A percentile compares a stretch with the other conserved stretches of the same genome.
These are phyloP conservation scores for Copsychus sechellarum DNA, from an alignment of 2,113 vertebrate genomes.

Conservation along the genomic window DNA sequence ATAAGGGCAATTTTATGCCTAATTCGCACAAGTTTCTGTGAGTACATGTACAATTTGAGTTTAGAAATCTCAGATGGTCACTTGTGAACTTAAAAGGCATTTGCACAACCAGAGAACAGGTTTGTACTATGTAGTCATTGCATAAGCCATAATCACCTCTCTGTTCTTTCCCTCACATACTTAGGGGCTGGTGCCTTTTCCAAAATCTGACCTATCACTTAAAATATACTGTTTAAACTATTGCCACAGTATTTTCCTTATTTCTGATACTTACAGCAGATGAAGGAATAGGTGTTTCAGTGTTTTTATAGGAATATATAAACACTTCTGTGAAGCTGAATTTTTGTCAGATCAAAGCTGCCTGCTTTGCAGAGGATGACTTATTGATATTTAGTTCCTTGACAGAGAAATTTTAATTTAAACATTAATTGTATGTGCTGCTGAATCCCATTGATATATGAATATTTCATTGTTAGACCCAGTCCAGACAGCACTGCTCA, in stretches of 20 bases:
- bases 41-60: background rate
- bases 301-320: background rate
- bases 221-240: background rate
- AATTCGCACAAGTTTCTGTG: background rate
- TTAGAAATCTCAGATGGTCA: background rate
- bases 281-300: background rate
- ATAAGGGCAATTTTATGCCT: background rate
- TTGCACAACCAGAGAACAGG: background rate
- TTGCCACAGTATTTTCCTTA: background rate
- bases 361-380: background rate
- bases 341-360: background rate
- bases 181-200: background rate
- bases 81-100: background rate
- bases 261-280: background rate
- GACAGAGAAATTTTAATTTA: background rate
- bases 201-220: background rate
- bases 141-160: background rate
- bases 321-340: background rate
- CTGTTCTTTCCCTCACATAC: background rate
- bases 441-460: background rate
- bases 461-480: background rate
- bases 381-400: conserved; percentile 4
- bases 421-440: background rate
- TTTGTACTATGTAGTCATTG: background rate
- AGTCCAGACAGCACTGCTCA: background rate